Conservation (phyloP, 1,140 invertebrate genomes). For the Heterodera schachtii region DNA sequence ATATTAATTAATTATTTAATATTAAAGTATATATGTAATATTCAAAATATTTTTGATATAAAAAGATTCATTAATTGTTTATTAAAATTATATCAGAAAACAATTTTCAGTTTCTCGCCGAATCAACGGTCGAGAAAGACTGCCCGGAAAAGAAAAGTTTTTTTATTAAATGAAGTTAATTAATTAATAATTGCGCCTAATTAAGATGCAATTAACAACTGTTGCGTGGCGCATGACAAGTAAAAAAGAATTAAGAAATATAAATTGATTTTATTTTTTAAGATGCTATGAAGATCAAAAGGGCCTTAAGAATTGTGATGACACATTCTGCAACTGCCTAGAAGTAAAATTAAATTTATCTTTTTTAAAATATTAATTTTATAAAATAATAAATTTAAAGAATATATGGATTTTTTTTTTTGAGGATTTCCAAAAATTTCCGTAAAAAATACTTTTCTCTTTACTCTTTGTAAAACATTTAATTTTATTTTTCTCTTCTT, state of each 20-base stretch:
- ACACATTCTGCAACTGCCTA: constrained; percentile 30
- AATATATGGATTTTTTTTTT: too few relatives aligned
- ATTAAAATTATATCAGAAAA: neutral
- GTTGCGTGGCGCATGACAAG: constrained; percentile 32
- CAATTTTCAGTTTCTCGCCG: constrained; percentile 9
- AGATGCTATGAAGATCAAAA: constrained; percentile 32
- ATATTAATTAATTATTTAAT: too few relatives aligned
- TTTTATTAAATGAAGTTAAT: neutral
- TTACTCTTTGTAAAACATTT: too few relatives aligned
- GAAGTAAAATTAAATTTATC: neutral
- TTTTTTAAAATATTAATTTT: neutral
- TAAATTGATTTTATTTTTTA: neutral
- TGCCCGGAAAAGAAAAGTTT: constrained; percentile 13
- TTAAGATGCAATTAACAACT: constrained; percentile 31
- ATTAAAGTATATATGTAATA: too few relatives aligned
- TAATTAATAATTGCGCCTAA: too few relatives aligned
- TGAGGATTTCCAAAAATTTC: too few relatives aligned
- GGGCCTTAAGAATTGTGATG: constrained; percentile 36
- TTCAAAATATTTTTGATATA: neutral
- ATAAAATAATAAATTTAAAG: neutral
- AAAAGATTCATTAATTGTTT: neutral
- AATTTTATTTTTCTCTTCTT: too few relatives aligned
- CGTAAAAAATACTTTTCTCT: too few relatives aligned
- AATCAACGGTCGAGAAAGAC: neutral
- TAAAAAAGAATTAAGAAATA: neutral